Percentiles rank a stretch among this genome's conserved stretches.
Evolutionary conservation across 2,113 vertebrate genomes (phyloP).

Genomic region (Anser brachyrhynchus): DNA sequence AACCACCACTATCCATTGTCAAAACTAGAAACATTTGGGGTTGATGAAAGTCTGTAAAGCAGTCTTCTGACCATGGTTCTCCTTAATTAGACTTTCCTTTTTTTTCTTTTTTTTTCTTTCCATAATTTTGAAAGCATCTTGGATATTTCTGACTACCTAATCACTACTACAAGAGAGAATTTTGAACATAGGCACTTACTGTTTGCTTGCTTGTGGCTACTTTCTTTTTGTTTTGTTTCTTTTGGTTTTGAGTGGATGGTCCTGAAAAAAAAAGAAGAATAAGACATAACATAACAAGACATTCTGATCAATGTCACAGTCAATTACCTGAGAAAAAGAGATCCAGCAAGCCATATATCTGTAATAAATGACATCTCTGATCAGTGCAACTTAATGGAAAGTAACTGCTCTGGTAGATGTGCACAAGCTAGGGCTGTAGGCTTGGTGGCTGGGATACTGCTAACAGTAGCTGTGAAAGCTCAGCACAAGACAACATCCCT

Average conservation of each 20-base stretch:
- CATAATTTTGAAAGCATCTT: neutral
- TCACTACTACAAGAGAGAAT: neutral
- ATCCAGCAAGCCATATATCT: neutral
- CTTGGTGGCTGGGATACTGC: neutral
- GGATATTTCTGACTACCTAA: neutral
- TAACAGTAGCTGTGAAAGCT: neutral
- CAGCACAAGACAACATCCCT: neutral
- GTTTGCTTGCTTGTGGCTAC: neutral
- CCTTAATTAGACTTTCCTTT: neutral
- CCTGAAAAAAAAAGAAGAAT: neutral
- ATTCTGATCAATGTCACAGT: neutral
- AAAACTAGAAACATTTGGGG: neutral
- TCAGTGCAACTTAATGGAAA: neutral
- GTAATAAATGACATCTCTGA: neutral
- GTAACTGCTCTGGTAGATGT: neutral
- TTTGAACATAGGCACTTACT: neutral
- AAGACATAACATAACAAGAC: neutral
- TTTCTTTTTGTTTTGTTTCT: neutral
- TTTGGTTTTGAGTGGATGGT: neutral
- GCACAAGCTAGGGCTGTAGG: neutral
- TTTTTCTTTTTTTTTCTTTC: neutral
- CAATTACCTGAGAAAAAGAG: neutral
- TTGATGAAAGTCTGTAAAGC: neutral
- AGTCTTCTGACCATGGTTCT: neutral
- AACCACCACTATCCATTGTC: neutral